A percentile compares a stretch with the other conserved stretches of the same genome.
Conservation (phyloP, 1,140 invertebrate species). For the Chymomyza costata region DNA sequence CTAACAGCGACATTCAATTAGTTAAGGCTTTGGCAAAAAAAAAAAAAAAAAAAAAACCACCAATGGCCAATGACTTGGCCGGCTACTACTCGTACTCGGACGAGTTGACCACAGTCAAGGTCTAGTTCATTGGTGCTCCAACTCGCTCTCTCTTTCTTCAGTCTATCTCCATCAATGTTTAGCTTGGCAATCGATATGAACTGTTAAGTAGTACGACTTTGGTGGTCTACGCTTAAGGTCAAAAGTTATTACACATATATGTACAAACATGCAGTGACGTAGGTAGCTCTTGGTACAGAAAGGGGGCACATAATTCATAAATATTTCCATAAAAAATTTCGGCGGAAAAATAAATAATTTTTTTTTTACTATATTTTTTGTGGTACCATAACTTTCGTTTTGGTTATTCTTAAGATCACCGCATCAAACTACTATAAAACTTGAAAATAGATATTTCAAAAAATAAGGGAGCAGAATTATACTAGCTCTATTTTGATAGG, state of each 20-base stretch:
- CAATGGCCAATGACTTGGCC: background rate
- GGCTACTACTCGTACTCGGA: no score
- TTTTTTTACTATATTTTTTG: background rate
- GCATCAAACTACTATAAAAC: background rate
- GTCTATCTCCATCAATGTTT: background rate
- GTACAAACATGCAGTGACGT: slow-evolving; percentile 3
- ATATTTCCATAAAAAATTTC: no score
- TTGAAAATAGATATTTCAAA: background rate
- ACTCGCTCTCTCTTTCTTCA: no score
- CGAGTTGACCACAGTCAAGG: slow-evolving; percentile 27
- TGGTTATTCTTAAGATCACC: background rate
- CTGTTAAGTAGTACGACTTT: slow-evolving; percentile 6
- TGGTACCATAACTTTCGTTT: background rate
- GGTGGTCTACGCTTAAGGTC: slow-evolving; percentile 49
- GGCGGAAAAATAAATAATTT: background rate
- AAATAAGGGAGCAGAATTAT: background rate
- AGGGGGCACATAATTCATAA: no score
- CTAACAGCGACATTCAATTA: slow-evolving; percentile 27
- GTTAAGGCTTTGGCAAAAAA: slow-evolving; percentile 5
- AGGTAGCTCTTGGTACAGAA: no score
- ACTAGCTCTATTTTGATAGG: no score
- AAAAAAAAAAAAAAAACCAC: background rate
- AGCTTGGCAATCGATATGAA: background rate
- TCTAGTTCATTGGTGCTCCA: slow-evolving; percentile 54
- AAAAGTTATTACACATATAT: slow-evolving; percentile 5